Evolutionary conservation across 1,140 invertebrate genomes (phyloP).

Genomic region (Hirudo medicinalis): DNA sequence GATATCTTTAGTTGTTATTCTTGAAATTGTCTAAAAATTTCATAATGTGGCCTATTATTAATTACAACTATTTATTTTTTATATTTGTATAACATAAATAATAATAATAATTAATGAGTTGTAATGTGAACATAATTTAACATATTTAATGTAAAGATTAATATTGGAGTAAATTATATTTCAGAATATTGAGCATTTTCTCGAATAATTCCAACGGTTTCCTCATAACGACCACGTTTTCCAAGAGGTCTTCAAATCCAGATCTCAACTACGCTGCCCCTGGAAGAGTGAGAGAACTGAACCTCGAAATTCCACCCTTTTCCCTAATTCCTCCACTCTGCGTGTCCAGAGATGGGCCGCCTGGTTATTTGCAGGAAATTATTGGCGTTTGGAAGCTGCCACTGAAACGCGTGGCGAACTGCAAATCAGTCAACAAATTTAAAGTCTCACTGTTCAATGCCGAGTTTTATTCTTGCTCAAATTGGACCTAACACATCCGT

Average conservation of each 20-base stretch:
- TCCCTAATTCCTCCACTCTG: conserved; percentile 17
- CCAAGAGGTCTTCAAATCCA: background rate
- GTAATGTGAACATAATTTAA: no score
- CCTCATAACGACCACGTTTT: conserved; percentile 18
- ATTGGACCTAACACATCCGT: background rate
- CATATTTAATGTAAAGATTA: background rate
- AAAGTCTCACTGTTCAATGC: background rate
- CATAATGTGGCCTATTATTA: no score
- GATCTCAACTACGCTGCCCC: conserved; percentile 16
- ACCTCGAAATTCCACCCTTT: conserved; percentile 20
- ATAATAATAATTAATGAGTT: no score
- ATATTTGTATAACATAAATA: no score
- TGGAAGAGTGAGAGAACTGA: conserved; percentile 17
- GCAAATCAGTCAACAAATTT: background rate
- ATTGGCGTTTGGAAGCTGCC: conserved; percentile 21
- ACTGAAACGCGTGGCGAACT: conserved; percentile 8
- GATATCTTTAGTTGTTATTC: background rate
- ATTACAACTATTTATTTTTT: no score
- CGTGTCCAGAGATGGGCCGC: conserved; percentile 18
- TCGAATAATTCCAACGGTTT: conserved; percentile 21
- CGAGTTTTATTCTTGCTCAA: conserved; percentile 14
- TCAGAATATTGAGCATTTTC: conserved; percentile 11
- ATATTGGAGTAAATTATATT: background rate
- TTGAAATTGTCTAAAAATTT: background rate
- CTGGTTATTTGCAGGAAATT: conserved; percentile 12